A percentile compares a stretch with the other conserved stretches of the same genome.
These are phyloP conservation scores for Botia kubotai DNA, from an alignment of 2,797 vertebrate species.

Conservation along the genomic window DNA sequence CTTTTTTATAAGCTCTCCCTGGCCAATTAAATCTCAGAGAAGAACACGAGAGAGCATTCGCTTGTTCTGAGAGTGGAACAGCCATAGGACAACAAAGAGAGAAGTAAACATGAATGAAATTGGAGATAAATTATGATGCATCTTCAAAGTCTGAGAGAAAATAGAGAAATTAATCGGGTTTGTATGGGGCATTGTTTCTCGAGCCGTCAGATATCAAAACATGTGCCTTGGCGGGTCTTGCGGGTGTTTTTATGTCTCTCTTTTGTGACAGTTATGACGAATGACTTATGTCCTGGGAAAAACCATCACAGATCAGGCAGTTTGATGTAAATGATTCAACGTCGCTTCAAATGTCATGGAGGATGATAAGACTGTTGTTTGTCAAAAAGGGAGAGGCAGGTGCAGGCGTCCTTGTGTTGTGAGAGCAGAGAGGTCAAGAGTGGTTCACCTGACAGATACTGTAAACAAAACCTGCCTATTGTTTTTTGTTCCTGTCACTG, in stretches of 20 bases:
- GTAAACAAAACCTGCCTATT: conserved; percentile 45
- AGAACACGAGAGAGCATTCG: neutral
- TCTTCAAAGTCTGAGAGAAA: conserved; percentile 7
- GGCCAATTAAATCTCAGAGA: conserved; percentile 27
- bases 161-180: conserved; percentile 4
- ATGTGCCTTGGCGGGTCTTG: conserved; percentile 21
- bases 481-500: conserved; percentile 1
- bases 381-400: conserved; percentile 44
- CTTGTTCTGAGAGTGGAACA: neutral
- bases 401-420: conserved; percentile 46
- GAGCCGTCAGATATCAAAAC: conserved; percentile 7
- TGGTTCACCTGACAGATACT: conserved; percentile 40
- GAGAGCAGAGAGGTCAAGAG: conserved; percentile 37
- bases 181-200: neutral
- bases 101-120: conserved; percentile 13
- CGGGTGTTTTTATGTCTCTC: neutral
- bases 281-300: conserved; percentile 15
- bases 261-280: neutral
- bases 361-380: conserved; percentile 28
- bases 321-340: conserved; percentile 32
- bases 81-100: conserved; percentile 8
- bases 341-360: conserved; percentile 13
- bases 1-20: conserved; percentile 30
- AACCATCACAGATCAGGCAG: neutral
- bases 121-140: neutral